Percentiles rank a stretch among this genome's conserved stretches.
Evolutionary conservation across 2,113 vertebrate genomes (phyloP).

Genomic region (Thamnophis sirtalis): DNA sequence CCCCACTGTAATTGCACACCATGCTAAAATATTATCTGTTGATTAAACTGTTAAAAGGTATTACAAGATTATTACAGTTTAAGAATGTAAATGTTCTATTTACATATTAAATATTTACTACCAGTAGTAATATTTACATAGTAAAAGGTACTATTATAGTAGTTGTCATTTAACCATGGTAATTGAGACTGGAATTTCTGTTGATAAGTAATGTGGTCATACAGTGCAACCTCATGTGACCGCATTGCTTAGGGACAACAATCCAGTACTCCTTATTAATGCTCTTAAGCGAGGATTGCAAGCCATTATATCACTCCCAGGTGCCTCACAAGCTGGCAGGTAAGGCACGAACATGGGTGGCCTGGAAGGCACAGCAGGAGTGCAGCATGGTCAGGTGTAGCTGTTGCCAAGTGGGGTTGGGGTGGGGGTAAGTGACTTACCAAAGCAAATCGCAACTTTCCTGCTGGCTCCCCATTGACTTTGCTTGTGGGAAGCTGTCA

Average conservation of each 20-base stretch:
- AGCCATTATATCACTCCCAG: not conserved
- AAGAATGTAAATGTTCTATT: not conserved
- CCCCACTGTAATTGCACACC: not conserved
- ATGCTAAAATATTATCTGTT: not conserved
- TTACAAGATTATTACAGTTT: not conserved
- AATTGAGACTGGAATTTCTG: not conserved
- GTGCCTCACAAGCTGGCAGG: not conserved
- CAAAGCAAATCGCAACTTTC: not conserved
- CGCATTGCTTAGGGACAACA: not conserved
- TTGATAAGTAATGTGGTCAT: not conserved
- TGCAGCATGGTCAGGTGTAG: not conserved
- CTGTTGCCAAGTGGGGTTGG: not conserved
- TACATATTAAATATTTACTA: no score
- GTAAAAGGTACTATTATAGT: no score
- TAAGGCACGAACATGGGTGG: not conserved
- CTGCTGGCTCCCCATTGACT: not conserved
- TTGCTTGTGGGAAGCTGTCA: not conserved
- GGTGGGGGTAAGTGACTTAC: not conserved
- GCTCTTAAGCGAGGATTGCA: not conserved
- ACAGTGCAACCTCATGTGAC: not conserved
- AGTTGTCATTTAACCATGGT: not conserved
- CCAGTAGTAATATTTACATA: no score
- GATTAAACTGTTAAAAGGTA: not conserved
- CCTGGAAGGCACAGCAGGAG: not conserved
- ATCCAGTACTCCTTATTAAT: not conserved